Base-by-base conservation (phyloP, 2,113 vertebrate genomes). In the Ageneiosus marmoratus region DNA sequence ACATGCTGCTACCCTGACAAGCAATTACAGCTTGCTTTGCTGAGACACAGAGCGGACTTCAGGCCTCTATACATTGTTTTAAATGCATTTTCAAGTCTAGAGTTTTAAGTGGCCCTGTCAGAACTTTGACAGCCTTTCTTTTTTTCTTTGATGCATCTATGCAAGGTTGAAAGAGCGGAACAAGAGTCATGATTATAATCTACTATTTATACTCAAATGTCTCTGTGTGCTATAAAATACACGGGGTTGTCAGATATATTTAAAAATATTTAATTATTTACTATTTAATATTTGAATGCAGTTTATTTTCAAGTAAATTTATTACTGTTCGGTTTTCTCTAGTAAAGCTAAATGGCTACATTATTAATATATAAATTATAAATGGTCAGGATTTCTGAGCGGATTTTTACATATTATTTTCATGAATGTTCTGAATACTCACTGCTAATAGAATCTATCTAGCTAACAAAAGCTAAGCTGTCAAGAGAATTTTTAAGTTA, bases 21-120 rank as follows among this genome's bases (percentile, higher is more conserved):
- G 81, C 86, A 83, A 87, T 85, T 85, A 87, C 81, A 73, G 77
- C 55, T 24, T 67, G 79, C 81, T 84, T 84, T 75, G 55, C 83
- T 34, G 58, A 79, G 75, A 12, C 67, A 50, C 63, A 74, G 65
- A 16, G 27, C 15, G 4, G 34, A 77, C 74, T 50, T 22, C 62
- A 22, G 41, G 32, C 62, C 69, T 82, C 63, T 22, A 62, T 80
- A 73, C 60, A 70, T 70, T 53, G 44, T 79, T 79, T 67, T 81
- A 72, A 41, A 73, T 50, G 16, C 79, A 46, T 48, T 83, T 73
- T 55, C 80, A n/a, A 50, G 74, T 29, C 79, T 70, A 10, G 37
- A 73, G 65, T 51, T 44, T 50, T 53, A 77, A 76, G 41, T 50
- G 69, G 55, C 37, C 58, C 60, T 81, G 76, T 87, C 73, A 79